Evolutionary conservation across 2,888 invertebrate genomes (phyloP), one percentile per base, ranked within the genome.

Genomic region (Cryptocephalus moraei): DNA sequence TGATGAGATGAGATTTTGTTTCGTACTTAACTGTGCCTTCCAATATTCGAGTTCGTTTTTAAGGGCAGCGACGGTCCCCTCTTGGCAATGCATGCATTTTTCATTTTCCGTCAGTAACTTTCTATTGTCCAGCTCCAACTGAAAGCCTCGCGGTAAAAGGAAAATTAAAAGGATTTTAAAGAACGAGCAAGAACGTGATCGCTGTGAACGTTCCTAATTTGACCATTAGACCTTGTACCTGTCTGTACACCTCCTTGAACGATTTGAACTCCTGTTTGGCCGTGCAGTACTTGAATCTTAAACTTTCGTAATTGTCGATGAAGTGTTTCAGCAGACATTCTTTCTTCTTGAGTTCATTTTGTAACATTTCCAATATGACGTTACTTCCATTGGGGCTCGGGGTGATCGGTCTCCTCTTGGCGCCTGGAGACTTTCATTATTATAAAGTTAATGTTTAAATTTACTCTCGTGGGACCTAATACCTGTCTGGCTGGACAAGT

Each of bases 321-420:
- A 49, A 49, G 10, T 46, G 47, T 44, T 46, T 50, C 41, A 47
- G 50, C 8, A 47, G 14, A 36, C 43, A 43, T 46, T 54, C 51
- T 11, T 48, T 41, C 40, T 52, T 54, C 46, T 54, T 48, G 31
- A 54, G 43, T 48, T 54, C 54, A 11, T 44, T 40, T 41, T 52
- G 54, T 33, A 51, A 36, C 54, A 54, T 54, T 22, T 50, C 48
- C 36, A 51, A 51, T 33, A 54, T 47, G 22, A 49, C 47, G 43
- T 49, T 47, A 39, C 47, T 46, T 13, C 49, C 46, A 11, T 49
- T 50, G n/a, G 49, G 22, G 22, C 22, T 22, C 22, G 22, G 22
- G 2, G 22, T 22, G 22, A 22, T 6, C 22, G 22, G 6, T 22
- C 22, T 22, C 6, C 22, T 22, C 6, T 22, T 6, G 6, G 22